Base-by-base conservation (phyloP, 2,888 invertebrate species). In the Odontothrips loti region DNA sequence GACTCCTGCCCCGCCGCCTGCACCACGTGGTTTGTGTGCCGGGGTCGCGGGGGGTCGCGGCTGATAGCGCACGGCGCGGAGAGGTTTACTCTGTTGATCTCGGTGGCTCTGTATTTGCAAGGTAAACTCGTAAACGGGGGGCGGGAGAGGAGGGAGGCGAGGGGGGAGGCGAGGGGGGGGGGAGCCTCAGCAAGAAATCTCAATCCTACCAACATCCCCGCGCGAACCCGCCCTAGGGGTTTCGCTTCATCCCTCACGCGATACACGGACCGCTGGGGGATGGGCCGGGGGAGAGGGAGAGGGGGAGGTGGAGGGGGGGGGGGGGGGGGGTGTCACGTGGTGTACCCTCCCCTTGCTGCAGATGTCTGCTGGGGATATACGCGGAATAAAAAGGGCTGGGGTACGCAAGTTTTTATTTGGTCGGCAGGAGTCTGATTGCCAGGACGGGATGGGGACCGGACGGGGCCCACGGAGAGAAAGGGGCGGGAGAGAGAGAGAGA, bases 391-490 rank as follows among this genome's bases (percentile, higher is more conserved):
- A 75, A 27, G 68, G 68, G 27, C 68, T 75, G 68, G 58, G 68
- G 10, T 75, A 75, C 68, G 68, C 68, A 75, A 75, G 68, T 75
- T 75, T 75, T 75, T 75, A 75, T 75, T 75, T 75, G 68, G 68
- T 12, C 27, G 27, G 58, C 58, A 6, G 15, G 51, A 17, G 68
- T 27, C 68, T 75, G 68, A 75, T 75, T 75, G 68, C 68, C 23
- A 23, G 68, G 27, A 27, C 68, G 68, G 23, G 68, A 10, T 20
- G 51, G 23, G 23, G 23, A 11, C 11, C 63, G 63, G 23, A 9
- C n/a, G 63, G 10, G 68, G 27, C 27, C n/a, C 11, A 75, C 23
- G 10, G 68, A 75, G 68, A 75, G 27, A 75, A 27, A 75, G 68
- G 27, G 68, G 68, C n/a, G 68, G 23, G 68, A 68, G 68, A 27